Base-by-base conservation (phyloP, 2,888 invertebrate genomes). In the Aproaerema taeniolella region DNA sequence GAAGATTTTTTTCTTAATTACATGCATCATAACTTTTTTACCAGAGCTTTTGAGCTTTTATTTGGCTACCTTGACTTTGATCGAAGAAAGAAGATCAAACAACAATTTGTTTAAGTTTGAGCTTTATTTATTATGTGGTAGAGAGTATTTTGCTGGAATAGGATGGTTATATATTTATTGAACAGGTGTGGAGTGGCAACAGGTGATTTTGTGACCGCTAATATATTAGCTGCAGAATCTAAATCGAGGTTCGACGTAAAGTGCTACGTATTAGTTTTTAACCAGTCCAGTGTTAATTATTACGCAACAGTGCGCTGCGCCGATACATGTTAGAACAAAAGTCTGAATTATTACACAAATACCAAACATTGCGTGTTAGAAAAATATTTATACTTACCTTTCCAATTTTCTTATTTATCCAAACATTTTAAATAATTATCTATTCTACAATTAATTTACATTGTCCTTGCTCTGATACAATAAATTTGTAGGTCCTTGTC, bases 141-240 rank as follows among this genome's bases (percentile, higher is more conserved):
- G 30, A 49, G 64, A 44, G 29, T 3, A 41, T 62, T 62, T 72
- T 0, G 32, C 29, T 47, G 53, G 47, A 4, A 15, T 25, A 33
- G 7, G 17, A 42, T 25, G 43, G 73, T 76, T 76, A 81, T 78
- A 81, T 82, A 82, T 85, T 70, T 67, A 61, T 60, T 53, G 64
- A 80, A 85, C 85, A 85, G 85, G 85, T 85, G 85, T 70, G 56
- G 60, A 55, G 42, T 47, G 58, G 55, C 64, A 81, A 85, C 85
- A 85, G 85, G 85, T 85, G 85, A 83, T 71, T 75, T 77, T 74
- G 69, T 70, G 74, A 76, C 76, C 76, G 71, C 79, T 78, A 77
- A 78, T 79, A 74, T 78, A 80, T 81, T 77, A 71, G 63, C 63
- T 68, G 67, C 69, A 71, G 70, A 70, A 70, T 75, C 68, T 65